Evolutionary conservation across 2,888 invertebrate genomes (phyloP), one percentile per base, ranked within the genome.

Genomic region (Julus scandinavius): DNA sequence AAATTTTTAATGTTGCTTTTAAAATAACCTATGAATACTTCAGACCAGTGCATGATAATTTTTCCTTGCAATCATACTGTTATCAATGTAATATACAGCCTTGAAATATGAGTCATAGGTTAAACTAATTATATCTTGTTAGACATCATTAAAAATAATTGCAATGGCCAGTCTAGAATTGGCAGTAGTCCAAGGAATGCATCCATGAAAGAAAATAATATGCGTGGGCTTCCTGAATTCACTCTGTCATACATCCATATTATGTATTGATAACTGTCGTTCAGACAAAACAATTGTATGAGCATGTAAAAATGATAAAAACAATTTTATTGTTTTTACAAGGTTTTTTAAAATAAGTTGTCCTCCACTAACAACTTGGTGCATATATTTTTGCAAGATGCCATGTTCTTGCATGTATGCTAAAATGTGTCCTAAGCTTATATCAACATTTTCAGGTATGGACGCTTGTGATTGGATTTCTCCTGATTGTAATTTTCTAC

Each of bases 401-500:
- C 45, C 45, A 45, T 45, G 7, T 7, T 45, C 45, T 45, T 45
- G 5, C 45, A 45, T 45, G 45, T 45, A 45, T 45, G 6, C 7
- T 45, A 45, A 45, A 45, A 45, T 45, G 45, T 45, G 5, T 2
- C 45, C 1, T 45, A 29, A 29, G 29, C 1, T 45, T 45, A 40
- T 50, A 20, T 45, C 80, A 88, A 90, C 91, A 89, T 90, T 94
- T 94, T 40, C 93, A 96, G 96, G 94, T 96, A 3, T 92, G 94
- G 90, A 93, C 95, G 20, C 92, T 96, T 90, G 93, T 96, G 15
- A 91, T 95, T 20, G 94, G 95, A 13, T 97, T 97, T 91, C 91
- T 96, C 38, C 93, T 95, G 40, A 93, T 95, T 85, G 94, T 97
- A 0, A 94, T 95, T 90, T 93, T 96, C 87, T 93, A 95, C 90